These are phyloP conservation scores for Acarapis woodi DNA, from an alignment of 1,140 invertebrate species.

Conservation along the genomic window DNA sequence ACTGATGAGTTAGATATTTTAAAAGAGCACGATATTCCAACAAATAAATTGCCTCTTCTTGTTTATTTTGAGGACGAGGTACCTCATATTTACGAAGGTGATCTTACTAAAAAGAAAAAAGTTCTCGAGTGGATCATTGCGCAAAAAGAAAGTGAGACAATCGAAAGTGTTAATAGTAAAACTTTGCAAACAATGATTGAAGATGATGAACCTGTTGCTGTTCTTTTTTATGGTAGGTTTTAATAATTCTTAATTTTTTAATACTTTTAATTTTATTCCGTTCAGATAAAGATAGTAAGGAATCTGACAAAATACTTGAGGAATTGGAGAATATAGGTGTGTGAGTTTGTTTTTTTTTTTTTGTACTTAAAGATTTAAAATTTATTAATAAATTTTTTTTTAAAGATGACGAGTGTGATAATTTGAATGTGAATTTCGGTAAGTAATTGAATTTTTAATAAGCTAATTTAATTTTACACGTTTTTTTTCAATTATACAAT, in stretches of 20 bases:
- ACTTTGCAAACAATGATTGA: slow-evolving; percentile 55
- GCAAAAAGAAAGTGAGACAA: slow-evolving; percentile 64
- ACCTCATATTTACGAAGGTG: slow-evolving; percentile 21
- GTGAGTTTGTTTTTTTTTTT: not conserved
- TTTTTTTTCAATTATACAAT: slow-evolving; percentile 15
- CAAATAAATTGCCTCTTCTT: slow-evolving; percentile 13
- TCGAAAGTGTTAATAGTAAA: slow-evolving; percentile 78
- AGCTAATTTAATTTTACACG: no score
- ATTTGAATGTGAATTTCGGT: not conserved
- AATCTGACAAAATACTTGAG: slow-evolving; percentile 13
- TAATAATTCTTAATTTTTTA: no score
- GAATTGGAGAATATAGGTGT: slow-evolving; percentile 19
- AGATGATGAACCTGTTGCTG: slow-evolving; percentile 71
- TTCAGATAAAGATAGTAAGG: slow-evolving; percentile 15
- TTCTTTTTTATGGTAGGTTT: slow-evolving; percentile 27
- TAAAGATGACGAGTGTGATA: not conserved
- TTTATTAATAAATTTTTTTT: not conserved
- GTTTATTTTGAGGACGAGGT: slow-evolving; percentile 16
- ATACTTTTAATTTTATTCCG: no score
- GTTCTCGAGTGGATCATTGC: slow-evolving; percentile 63
- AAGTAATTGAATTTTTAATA: not conserved
- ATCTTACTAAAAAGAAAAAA: slow-evolving; percentile 65
- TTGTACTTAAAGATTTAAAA: not conserved
- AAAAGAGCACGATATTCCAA: slow-evolving; percentile 15
- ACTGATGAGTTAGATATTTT: slow-evolving; percentile 16